Evolutionary conservation across 2,888 invertebrate genomes (phyloP), one percentile per base, ranked within the genome.

Genomic region (Muscina levida): DNA sequence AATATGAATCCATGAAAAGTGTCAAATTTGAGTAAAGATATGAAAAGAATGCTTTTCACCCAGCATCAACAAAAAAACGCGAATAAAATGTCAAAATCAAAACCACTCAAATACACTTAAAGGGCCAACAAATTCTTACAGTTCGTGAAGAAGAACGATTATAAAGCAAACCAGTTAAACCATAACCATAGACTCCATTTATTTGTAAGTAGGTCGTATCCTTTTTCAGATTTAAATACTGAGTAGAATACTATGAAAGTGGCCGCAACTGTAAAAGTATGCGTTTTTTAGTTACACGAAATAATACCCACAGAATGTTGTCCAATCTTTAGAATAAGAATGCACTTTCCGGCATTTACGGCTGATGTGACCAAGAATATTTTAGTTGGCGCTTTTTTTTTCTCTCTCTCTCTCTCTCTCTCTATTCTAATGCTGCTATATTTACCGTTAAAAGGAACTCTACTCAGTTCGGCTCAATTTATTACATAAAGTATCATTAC

Each of bases 291-390:
- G 15, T 59, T 59, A n/a, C 53, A 24, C 39, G 42, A 74, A 48
- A 79, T 79, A 75, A 65, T 78, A 83, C 83, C 83, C 84, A 85
- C 86, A 86, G 85, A 86, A 87, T 86, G 87, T 86, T 74, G 13
- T 86, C 85, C 85, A 86, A 84, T 82, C 84, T 85, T 83, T 87
- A 87, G 86, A 86, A 85, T n/a, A n/a, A n/a, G 86, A 82, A 76
- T 82, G 84, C 84, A 87, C 85, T 86, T 8, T 86, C 87, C 85
- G 85, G 86, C 83, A 84, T 86, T 85, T 84, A 82, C 72, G 56
- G 46, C 24, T 85, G 86, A 85, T 24, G 22, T 53, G 24, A 44
- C 71, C 22, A 46, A 11, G 46, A 65, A 24, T n/a, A 66, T 73
- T 73, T 53, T n/a, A 19, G 37, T 72, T 48, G 10, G n/a, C n/a